Conservation (phyloP, 2,113 vertebrate species). For the Corapipo altera region DNA sequence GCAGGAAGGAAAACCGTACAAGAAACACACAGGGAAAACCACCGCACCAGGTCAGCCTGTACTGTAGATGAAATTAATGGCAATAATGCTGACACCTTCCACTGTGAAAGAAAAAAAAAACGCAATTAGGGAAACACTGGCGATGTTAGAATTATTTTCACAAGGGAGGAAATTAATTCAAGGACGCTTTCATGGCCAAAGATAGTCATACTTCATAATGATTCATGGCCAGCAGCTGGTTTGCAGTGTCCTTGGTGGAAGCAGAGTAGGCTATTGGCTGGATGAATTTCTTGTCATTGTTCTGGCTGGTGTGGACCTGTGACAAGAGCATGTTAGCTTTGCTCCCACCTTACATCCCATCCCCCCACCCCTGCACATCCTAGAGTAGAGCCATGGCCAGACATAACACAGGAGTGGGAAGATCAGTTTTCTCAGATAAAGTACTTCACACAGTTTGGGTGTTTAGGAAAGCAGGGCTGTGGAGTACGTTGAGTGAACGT, state of each 20-base stretch:
- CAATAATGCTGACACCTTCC: neutral
- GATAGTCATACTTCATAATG: neutral
- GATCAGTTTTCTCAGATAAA: neutral
- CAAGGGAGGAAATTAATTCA: neutral
- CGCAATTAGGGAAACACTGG: neutral
- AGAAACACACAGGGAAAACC: neutral
- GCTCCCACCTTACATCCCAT: neutral
- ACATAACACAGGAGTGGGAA: neutral
- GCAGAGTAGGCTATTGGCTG: neutral
- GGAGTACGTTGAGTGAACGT: accelerated
- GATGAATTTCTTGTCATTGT: neutral
- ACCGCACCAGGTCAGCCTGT: accelerated
- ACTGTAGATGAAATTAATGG: neutral
- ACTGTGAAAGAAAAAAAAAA: neutral
- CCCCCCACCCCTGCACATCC: neutral
- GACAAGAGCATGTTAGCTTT: neutral
- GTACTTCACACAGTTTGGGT: neutral
- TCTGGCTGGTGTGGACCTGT: neutral
- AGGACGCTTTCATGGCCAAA: neutral
- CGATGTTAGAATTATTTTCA: neutral
- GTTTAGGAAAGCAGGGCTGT: neutral
- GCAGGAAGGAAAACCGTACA: neutral
- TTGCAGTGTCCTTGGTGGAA: neutral
- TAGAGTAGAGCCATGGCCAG: neutral
- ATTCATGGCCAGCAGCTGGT: neutral